Evolutionary conservation across 2,797 vertebrate genomes (phyloP), one percentile per base, ranked within the genome.

Genomic region (Neosalanx taihuensis): DNA sequence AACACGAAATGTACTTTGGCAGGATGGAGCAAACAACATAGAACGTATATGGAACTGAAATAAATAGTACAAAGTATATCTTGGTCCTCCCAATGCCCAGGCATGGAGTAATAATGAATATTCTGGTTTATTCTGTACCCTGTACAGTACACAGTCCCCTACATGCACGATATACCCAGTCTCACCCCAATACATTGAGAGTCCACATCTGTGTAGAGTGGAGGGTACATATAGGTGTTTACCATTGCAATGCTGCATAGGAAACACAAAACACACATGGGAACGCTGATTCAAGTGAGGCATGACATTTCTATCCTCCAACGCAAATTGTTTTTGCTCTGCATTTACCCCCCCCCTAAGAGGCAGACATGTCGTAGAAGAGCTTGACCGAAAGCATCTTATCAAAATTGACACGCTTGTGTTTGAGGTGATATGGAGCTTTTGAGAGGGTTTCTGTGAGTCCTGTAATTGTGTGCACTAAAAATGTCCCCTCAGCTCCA

Each of bases 81-180:
- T 33, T 33, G 65, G 56, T 6, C 6, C 63, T 51, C 33, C 58
- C 0, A n/a, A 57, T 65, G 59, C 59, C 66, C 60, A 61, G 61
- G 57, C 65, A 56, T 51, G 41, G 10, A 13, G 41, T 46, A 15
- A 66, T 53, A 62, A 70, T 61, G 58, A 67, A 67, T 66, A 66
- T 64, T 70, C 72, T 23, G 56, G 57, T 61, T 60, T 62, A 1
- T 62, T 30, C 75, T 51, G 53, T 53, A 35, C 61, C 49, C 66
- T 57, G n/a, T n/a, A 67, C 30, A 7, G 31, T 6, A 67, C 37
- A 18, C 30, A 56, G 17, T 57, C 49, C 66, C 18, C 3, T 6
- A 33, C 18, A 23, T 33, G 10, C 51, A 26, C 46, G 15, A 6
- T 12, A 10, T 9, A 30, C 10, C 65, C 51, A n/a, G 5, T 67